Base-by-base conservation (phyloP, 2,888 invertebrate species). In the Lottia scabra region DNA sequence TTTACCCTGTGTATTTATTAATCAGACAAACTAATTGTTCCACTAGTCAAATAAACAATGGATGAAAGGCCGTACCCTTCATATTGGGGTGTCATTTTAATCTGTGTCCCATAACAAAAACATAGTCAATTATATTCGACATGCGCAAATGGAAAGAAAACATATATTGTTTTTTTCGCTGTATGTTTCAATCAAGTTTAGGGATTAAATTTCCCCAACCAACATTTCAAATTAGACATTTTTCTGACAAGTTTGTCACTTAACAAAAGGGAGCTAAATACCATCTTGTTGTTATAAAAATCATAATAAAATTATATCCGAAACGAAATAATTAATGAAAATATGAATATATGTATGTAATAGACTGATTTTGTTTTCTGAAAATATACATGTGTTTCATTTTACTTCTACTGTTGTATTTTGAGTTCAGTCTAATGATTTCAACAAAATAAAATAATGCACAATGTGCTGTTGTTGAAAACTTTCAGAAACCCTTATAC, bases 121-220 rank as follows among this genome's bases (percentile, higher is more conserved):
- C 56, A 56, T 56, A 56, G 23, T 23, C 56, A 56, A 56, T 56
- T 56, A 56, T 56, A 23, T 56, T 56, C 56, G 56, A 56, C 56
- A 56, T 56, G n/a, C 23, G 12, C 56, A 56, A 56, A 56, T 56
- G 23, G 23, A 56, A 56, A 56, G 56, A 56, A 56, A 56, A 56
- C 56, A 56, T 23, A 23, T 23, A 56, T 56, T 56, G 56, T 56
- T 56, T 56, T 56, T 56, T 56, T 56, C 56, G 3, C 56, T 56
- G 56, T 56, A 23, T 56, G 56, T 19, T 56, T 56, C 19, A 56
- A 56, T 19, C 56, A 19, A 12, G 19, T 56, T 56, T 23, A 10
- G 19, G 23, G 56, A 56, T 56, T 56, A 56, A 23, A 23, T 56
- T 56, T 56, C 56, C 19, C 15, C 10, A 5, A 13, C 19, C 19